Base-by-base conservation (phyloP, 2,888 invertebrate genomes). In the Prenolepis imparis region DNA sequence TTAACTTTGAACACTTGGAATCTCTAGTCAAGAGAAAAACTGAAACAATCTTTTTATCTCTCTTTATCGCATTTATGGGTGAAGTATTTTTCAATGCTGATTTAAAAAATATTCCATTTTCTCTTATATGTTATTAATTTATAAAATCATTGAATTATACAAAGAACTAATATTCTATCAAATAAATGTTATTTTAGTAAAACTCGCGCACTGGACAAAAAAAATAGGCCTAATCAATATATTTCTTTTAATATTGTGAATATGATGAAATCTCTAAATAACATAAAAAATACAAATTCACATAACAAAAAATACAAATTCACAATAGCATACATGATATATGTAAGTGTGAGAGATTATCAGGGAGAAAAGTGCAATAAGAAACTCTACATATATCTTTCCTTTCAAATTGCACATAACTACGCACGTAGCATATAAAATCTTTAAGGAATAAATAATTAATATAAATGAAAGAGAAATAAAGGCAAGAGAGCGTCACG, bases 1-100 rank as follows among this genome's bases (percentile, higher is more conserved):
- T 95, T 98, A 95, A 90, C 2, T 32, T 28, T 28, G 9, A 12
- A 61, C 18, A 82, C 41, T 63, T 64, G 39, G 9, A 80, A 8
- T 75, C 61, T 36, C 72, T 61, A 70, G 77, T 84, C 55, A 70
- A 73, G 86, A 89, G 84, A 83, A 89, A 86, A 75, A 0, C n/a
- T 28, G 57, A 21, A 32, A 67, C 1, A 57, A 15, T 41, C 21
- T 68, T 57, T 32, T 41, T 24, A 8, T 5, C n/a, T 41, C 41
- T 36, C 15, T 41, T 28, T 21, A 11, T 11, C 48, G 11, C 39
- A 41, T 36, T 41, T 75, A 8, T 52, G 0, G 21, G 24, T 41
- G 57, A 32, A 48, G 41, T 68, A 59, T 78, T 32, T 78, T 77
- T 59, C n/a, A 59, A 78, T 78, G 3, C n/a, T 41, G 12, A 68